phyloP scores from a whole-genome alignment of 2,113 vertebrate species.

The Rafetus swinhoei region DNA sequence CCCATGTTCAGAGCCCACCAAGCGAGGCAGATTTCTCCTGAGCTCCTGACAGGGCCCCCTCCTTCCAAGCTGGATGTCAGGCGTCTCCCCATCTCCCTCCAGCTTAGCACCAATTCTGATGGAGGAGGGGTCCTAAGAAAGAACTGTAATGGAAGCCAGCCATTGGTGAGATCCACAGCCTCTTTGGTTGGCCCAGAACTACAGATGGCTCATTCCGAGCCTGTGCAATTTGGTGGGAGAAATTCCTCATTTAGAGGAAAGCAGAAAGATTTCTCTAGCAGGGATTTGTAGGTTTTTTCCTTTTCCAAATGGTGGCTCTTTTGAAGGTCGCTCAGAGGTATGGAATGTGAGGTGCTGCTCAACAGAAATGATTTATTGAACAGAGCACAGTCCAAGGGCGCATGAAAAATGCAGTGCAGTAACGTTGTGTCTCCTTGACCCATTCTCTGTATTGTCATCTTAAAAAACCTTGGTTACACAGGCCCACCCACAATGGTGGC shows the following conservation, averaged over 20 bases:
- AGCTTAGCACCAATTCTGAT: neutral
- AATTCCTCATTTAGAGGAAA: conserved; percentile 12
- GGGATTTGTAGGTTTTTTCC: neutral
- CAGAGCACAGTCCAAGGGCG: neutral
- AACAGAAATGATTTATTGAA: neutral
- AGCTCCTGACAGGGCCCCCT: neutral
- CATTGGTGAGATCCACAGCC: neutral
- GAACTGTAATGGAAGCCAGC: neutral
- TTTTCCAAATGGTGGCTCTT: neutral
- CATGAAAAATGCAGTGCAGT: neutral
- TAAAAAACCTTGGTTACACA: neutral
- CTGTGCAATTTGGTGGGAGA: neutral
- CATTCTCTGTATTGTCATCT: neutral
- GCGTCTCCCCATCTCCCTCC: neutral
- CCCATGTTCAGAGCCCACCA: neutral
- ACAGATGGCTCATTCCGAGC: neutral
- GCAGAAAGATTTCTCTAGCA: neutral
- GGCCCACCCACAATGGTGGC: too few species aligned
- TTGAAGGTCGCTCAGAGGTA: neutral
- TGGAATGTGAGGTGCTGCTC: neutral
- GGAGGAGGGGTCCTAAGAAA: neutral
- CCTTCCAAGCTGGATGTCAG: neutral
- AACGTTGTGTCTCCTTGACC: neutral
- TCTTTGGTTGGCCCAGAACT: neutral
- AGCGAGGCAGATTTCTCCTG: neutral